Evolutionary conservation across 2,888 invertebrate species (phyloP).

Genomic region (Tenthredo distinguenda): DNA sequence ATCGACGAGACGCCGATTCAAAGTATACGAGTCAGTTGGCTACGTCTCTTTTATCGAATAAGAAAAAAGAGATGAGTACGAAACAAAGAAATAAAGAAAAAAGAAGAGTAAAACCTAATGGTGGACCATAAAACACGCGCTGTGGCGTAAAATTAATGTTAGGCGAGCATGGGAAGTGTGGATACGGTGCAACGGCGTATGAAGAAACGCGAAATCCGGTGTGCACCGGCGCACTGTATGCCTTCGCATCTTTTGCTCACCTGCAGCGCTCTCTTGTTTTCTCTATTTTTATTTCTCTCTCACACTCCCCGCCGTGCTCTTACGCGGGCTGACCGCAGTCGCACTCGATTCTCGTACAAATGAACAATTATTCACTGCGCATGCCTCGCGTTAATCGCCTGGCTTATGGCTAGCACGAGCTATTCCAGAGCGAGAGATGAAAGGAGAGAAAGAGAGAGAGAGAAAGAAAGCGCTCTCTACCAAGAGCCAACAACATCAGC

Average conservation of each 20-base stretch:
- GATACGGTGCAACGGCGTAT: neutral
- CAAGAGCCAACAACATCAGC: slow-evolving; percentile 48
- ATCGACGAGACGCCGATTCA: slow-evolving; percentile 26
- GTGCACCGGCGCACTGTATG: neutral
- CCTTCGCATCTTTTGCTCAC: slow-evolving; percentile 14
- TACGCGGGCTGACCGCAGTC: slow-evolving; percentile 37
- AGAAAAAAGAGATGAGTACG: neutral
- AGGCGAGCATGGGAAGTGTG: slow-evolving; percentile 32
- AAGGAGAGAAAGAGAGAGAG: slow-evolving; percentile 50
- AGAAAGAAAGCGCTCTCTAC: neutral
- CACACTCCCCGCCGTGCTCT: neutral
- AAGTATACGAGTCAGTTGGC: neutral
- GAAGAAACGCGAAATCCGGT: slow-evolving; percentile 21
- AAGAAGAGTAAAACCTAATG: slow-evolving; percentile 12
- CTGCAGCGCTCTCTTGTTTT: neutral
- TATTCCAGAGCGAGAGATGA: slow-evolving; percentile 39
- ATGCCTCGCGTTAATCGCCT: slow-evolving; percentile 69
- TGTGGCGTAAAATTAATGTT: slow-evolving; percentile 36
- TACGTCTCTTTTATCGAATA: neutral
- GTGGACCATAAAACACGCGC: slow-evolving; percentile 7
- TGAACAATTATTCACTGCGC: slow-evolving; percentile 70
- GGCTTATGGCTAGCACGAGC: slow-evolving; percentile 56
- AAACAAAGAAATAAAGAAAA: neutral
- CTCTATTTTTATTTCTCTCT: slow-evolving; percentile 46
- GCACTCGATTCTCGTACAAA: slow-evolving; percentile 57